A percentile compares a stretch with the other conserved stretches of the same genome.
These are phyloP conservation scores for Sebastes taczanowskii DNA, from an alignment of 2,797 vertebrate species.

Conservation along the genomic window DNA sequence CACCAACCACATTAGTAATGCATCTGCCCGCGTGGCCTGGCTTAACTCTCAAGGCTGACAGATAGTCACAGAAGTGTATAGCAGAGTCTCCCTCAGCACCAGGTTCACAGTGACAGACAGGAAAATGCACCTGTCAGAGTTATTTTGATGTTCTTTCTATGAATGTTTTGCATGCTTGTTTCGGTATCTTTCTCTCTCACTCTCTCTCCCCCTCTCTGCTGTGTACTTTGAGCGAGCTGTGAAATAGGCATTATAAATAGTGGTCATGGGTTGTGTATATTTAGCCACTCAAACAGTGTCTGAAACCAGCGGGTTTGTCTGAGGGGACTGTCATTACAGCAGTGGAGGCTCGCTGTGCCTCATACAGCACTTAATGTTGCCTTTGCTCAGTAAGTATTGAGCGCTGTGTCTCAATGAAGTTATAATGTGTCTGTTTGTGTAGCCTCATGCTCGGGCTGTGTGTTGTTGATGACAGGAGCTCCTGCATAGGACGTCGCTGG, in stretches of 20 bases:
- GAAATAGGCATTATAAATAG: constrained; percentile 87
- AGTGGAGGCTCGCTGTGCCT: constrained; percentile 46
- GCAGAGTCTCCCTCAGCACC: constrained; percentile 12
- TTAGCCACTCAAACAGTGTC: constrained; percentile 81
- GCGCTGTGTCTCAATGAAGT: not conserved
- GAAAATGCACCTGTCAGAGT: constrained; percentile 69
- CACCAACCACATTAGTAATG: constrained; percentile 59
- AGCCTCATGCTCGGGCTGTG: constrained; percentile 30
- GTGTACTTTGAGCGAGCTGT: constrained; percentile 73
- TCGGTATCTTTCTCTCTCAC: constrained; percentile 13
- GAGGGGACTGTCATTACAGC: constrained; percentile 68
- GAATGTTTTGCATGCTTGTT: constrained; percentile 55
- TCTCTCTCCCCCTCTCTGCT: constrained; percentile 36
- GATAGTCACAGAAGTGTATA: constrained; percentile 18
- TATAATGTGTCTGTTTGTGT: constrained; percentile 24
- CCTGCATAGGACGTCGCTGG: constrained; percentile 90
- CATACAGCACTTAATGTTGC: constrained; percentile 40
- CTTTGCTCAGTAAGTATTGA: constrained; percentile 53
- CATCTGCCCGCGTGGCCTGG: constrained; percentile 43
- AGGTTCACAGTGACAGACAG: constrained; percentile 41
- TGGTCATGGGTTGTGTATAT: constrained; percentile 86
- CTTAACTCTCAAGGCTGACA: constrained; percentile 33
- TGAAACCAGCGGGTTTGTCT: constrained; percentile 79
- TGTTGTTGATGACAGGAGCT: constrained; percentile 86
- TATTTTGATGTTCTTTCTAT: constrained; percentile 59